Evolutionary conservation across 2,888 invertebrate species (phyloP), one percentile per base, ranked within the genome.

Genomic region (Melieria crassipennis): DNA sequence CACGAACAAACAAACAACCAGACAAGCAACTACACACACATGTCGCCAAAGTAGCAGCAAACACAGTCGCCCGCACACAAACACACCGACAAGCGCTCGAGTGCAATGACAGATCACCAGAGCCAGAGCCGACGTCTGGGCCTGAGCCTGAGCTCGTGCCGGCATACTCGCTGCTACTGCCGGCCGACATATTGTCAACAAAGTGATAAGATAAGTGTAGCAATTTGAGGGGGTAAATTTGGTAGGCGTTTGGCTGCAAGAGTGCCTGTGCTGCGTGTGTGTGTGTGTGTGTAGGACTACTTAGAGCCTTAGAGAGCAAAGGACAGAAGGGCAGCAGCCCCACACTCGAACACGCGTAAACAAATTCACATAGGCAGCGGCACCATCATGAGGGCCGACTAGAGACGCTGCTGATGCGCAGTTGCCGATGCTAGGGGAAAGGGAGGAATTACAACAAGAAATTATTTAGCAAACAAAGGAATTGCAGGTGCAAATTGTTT

Each of bases 401-500:
- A 57, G 57, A 42, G n/a, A 62, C 30, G 30, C 30, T 30, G 30
- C 30, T 30, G 30, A 30, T 3, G 30, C 30, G 30, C 30, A 30
- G 30, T 2, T 30, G 30, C 30, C 2, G 2, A 30, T 30, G 30
- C 30, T 3, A 30, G 30, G 30, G 30, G 30, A 30, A 30, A 30
- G 30, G 30, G 2, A 30, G 30, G 30, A 30, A 30, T 30, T 3
- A 30, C 30, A 30, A 11, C 57, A 68, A 68, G 48, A 61, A 60
- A 61, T 68, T 67, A 52, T 60, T 61, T 60, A 60, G 52, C 45
- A 60, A 62, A 69, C 68, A 61, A 61, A 55, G 45, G 55, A 30
- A 52, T 66, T 62, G 62, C 66, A 66, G 48, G 66, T 66, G 58
- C 60, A 47, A 66, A 58, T 58, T 66, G 66, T 66, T 66, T 66